Evolutionary conservation across 2,888 invertebrate species (phyloP), one percentile per base, ranked within the genome.

Genomic region (Teleiodes luculella): DNA sequence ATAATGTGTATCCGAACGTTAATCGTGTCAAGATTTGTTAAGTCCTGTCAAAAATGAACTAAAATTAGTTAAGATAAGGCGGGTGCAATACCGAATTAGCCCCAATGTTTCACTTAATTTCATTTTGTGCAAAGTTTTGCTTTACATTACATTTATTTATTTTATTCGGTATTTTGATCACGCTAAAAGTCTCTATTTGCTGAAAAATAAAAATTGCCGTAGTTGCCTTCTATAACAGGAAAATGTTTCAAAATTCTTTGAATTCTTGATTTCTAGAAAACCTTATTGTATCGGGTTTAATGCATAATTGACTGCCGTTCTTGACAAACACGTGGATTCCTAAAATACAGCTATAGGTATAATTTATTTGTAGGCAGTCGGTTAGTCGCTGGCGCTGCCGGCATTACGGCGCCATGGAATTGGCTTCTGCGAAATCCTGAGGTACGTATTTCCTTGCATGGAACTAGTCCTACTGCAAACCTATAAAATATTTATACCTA

Each of bases 401-500:
- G 58, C 83, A 52, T 61, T 60, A 54, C 70, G 83, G 80, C 84
- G 85, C 84, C 85, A 68, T 66, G 66, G 74, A 79, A 83, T 83
- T 76, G 79, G 76, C 73, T 87, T 87, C 87, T 70, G 68, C 76
- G 87, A 87, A 87, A 63, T 60, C 65, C 60, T 65, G 61, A 70
- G 76, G 78, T 68, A 70, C 76, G 78, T 68, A 72, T 80, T 83
- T 78, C 76, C 83, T 82, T 82, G 79, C 78, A 77, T 73, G 69
- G 74, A 80, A 76, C 71, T 73, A 68, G 62, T 57, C 70, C 78
- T 76, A 79, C 72, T 13, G 5, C 1, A 72, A 67, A 61, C 63
- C 73, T 77, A 80, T 80, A 83, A n/a, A n/a, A 81, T 83, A 84
- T 80, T 80, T 73, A 83, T 76, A 71, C 66, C 70, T 69, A 73